phyloP scores from a whole-genome alignment of 2,888 invertebrate species.

The Spodoptera exigua region DNA sequence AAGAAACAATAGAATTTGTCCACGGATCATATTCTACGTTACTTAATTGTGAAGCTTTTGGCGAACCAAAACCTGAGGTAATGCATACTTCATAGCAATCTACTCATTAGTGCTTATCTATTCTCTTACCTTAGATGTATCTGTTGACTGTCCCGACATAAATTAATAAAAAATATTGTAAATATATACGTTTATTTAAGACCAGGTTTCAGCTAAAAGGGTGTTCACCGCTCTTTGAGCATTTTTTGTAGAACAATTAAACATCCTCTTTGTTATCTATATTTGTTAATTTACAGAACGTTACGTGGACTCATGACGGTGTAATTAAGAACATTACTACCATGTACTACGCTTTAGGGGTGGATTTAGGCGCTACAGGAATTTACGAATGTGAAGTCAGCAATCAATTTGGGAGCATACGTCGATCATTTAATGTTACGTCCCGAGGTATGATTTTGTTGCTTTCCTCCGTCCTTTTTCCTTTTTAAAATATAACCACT shows the following conservation, averaged over 20 bases:
- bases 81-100: background rate
- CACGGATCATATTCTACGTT: slow-evolving; percentile 40
- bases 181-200: no score
- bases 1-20: slow-evolving; percentile 56
- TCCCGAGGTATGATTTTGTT: slow-evolving; percentile 54
- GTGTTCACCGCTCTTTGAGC: no score
- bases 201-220: no score
- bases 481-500: no score
- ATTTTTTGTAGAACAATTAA: no score
- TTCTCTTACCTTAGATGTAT: no score
- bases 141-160: no score
- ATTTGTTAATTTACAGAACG: slow-evolving; percentile 49
- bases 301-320: slow-evolving; percentile 66
- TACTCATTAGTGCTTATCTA: no score
- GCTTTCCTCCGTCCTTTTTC: no score
- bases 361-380: slow-evolving; percentile 63
- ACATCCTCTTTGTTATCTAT: no score
- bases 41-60: slow-evolving; percentile 66
- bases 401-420: slow-evolving; percentile 67
- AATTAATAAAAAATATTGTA: no score
- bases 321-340: slow-evolving; percentile 48
- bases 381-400: slow-evolving; percentile 68
- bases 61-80: slow-evolving; percentile 68
- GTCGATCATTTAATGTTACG: slow-evolving; percentile 63
- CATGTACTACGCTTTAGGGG: slow-evolving; percentile 52